A percentile compares a stretch with the other conserved stretches of the same genome.
These are phyloP conservation scores for Caradrina kadenii DNA, from an alignment of 2,888 invertebrate species.

Conservation along the genomic window DNA sequence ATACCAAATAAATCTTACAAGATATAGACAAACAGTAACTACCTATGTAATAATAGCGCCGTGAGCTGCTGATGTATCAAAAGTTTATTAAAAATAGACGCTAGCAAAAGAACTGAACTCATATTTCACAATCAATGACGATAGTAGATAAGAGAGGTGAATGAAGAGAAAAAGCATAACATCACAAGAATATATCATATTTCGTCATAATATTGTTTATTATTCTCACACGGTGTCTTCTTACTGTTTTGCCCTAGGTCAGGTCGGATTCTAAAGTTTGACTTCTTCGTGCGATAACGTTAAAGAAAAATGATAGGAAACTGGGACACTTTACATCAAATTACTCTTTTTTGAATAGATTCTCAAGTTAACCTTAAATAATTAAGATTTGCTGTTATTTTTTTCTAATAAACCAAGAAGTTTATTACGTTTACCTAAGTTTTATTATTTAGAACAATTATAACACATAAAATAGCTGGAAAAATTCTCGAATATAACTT, in stretches of 20 bases:
- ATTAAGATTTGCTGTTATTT: not conserved
- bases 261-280: not conserved
- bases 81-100: slow-evolving; percentile 10
- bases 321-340: not conserved
- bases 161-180: slow-evolving; percentile 24
- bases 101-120: not conserved
- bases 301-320: not conserved
- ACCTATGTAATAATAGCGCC: not conserved
- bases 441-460: slow-evolving; percentile 9
- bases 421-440: not conserved
- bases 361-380: not conserved
- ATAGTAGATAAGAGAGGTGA: slow-evolving; percentile 6
- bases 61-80: slow-evolving; percentile 9
- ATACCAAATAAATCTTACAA: slow-evolving; percentile 11
- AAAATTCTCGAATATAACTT: not conserved
- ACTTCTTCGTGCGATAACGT: not conserved
- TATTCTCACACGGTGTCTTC: slow-evolving; percentile 18
- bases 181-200: not conserved
- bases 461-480: slow-evolving; percentile 1
- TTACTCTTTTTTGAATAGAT: not conserved
- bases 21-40: slow-evolving; percentile 11
- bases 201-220: not conserved
- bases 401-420: too few relatives aligned
- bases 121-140: slow-evolving; percentile 1
- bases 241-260: slow-evolving; percentile 9